These are phyloP conservation scores for Tetrapedia diversipes DNA, from an alignment of 2,888 invertebrate genomes.

Conservation along the genomic window DNA sequence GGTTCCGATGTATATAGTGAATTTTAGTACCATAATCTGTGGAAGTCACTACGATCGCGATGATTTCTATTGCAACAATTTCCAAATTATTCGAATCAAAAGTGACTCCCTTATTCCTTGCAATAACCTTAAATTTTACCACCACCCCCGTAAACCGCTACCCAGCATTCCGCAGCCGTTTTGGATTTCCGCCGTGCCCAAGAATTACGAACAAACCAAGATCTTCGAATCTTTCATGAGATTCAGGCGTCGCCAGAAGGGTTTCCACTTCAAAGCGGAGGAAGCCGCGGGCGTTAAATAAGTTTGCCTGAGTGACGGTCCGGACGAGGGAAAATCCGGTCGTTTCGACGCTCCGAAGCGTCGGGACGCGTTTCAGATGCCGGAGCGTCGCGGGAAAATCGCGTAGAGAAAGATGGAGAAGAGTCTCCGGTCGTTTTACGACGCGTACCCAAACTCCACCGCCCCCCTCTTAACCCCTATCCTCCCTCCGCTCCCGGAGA, in stretches of 20 bases:
- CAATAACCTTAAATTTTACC: not conserved
- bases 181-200: not conserved
- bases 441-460: constrained; percentile 32
- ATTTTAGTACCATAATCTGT: not conserved
- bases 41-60: not conserved
- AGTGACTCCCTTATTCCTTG: too few relatives aligned
- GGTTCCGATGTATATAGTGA: not conserved
- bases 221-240: not conserved
- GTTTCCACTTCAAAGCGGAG: constrained; percentile 21
- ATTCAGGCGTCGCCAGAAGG: constrained; percentile 5
- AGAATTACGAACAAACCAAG: constrained; percentile 4
- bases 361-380: constrained; percentile 22
- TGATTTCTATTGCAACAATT: not conserved
- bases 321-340: constrained; percentile 10
- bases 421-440: constrained; percentile 64
- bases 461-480: constrained; percentile 9
- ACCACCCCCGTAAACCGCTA: too few relatives aligned
- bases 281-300: constrained; percentile 41
- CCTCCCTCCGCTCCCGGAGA: constrained; percentile 61
- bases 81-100: not conserved
- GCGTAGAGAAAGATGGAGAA: constrained; percentile 36
- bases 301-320: constrained; percentile 27
- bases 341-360: constrained; percentile 10
- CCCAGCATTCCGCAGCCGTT: not conserved
- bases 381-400: constrained; percentile 47